Percentiles rank a stretch among this genome's conserved stretches.
Conservation (phyloP, 2,113 vertebrate genomes). For the Passer domesticus region DNA sequence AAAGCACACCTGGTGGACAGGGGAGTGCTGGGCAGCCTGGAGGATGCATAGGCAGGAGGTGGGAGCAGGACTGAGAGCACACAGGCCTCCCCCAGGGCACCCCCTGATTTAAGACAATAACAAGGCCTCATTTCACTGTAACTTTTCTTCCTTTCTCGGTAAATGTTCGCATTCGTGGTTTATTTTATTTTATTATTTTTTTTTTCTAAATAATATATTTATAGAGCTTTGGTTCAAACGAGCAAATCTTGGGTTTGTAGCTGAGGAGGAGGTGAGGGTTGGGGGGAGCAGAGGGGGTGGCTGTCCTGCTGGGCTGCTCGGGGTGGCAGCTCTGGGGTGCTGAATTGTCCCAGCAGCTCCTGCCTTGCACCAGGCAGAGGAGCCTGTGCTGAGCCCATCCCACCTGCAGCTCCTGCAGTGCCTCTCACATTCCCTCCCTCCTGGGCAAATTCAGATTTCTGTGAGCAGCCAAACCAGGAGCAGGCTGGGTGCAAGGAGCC, state of each 20-base stretch:
- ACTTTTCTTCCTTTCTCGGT: constrained; percentile 47
- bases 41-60: constrained; percentile 65
- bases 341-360: neutral
- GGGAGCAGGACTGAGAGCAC: constrained; percentile 35
- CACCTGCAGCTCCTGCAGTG: neutral
- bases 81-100: constrained; percentile 10
- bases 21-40: constrained; percentile 79
- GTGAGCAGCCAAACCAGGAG: neutral
- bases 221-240: constrained; percentile 51
- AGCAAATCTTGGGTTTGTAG: constrained; percentile 34
- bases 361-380: neutral
- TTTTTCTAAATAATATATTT: constrained; percentile 48
- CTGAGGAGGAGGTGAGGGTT: constrained; percentile 27
- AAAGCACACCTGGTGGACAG: constrained; percentile 89
- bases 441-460: neutral
- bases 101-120: constrained; percentile 45
- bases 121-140: constrained; percentile 69
- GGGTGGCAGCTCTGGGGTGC: neutral
- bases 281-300: neutral
- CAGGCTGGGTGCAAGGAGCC: neutral
- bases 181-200: neutral
- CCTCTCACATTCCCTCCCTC: neutral
- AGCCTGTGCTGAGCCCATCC: neutral
- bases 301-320: neutral
- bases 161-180: constrained; percentile 63